Base-by-base conservation (phyloP, 2,888 invertebrate species). In the Bhutanitis thaidina region DNA sequence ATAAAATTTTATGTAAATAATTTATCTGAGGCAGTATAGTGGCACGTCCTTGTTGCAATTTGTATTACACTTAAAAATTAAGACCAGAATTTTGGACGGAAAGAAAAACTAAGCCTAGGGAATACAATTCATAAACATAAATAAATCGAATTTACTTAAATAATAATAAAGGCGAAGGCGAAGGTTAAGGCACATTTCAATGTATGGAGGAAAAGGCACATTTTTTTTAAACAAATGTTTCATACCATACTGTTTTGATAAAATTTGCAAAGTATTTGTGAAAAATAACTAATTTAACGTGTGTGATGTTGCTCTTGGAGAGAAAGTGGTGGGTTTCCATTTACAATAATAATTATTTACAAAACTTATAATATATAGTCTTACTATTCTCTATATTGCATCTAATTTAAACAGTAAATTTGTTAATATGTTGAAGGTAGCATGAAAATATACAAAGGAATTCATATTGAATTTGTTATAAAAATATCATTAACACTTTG, bases 21-120 rank as follows among this genome's bases (percentile, higher is more conserved):
- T n/a, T n/a, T n/a, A n/a, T n/a, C n/a, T n/a, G n/a, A n/a, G n/a
- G n/a, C n/a, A n/a, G n/a, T n/a, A n/a, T n/a, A n/a, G n/a, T n/a
- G n/a, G n/a, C n/a, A n/a, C n/a, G n/a, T 8, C 27, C 8, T 4
- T 27, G 7, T 27, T 27, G 8, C 27, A 8, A 27, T 12, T 12
- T 29, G 10, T 4, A 39, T 16, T 34, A 15, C 27, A 52, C 53
- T 46, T 41, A 51, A 51, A 54, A 59, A 51, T 59, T 56, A 68
- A 75, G 82, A 82, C 82, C 82, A 82, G 80, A 81, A 65, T 69
- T 36, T 74, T 77, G 82, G 81, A 82, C 80, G 81, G 82, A 80
- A 61, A 69, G 57, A 67, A 64, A 64, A 59, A 43, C 55, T 60
- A 60, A 57, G 59, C 56, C 60, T 59, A 54, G 52, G 44, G 46